These are phyloP conservation scores for Xiphophorus maculatus DNA, from an alignment of 2,113 vertebrate species.

Conservation along the genomic window DNA sequence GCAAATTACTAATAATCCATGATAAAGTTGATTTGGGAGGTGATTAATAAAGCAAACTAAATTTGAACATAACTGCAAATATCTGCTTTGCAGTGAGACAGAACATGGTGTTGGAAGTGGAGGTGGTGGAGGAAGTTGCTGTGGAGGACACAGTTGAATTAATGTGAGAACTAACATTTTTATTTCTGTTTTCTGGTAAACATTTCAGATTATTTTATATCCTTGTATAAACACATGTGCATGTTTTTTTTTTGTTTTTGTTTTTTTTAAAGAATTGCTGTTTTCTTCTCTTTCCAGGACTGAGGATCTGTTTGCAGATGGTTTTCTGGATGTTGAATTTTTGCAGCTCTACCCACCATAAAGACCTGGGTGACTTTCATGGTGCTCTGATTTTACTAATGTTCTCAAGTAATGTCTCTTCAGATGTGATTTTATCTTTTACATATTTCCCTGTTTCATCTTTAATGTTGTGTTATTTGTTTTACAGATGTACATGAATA, in stretches of 20 bases:
- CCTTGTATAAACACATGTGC: not conserved
- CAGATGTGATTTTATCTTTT: not conserved
- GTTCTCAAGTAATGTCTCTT: not conserved
- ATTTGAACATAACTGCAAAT: not conserved
- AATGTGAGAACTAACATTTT: slow-evolving; percentile 36
- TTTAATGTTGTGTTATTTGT: not conserved
- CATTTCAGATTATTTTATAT: too few species aligned
- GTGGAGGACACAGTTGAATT: slow-evolving; percentile 60
- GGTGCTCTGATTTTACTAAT: not conserved
- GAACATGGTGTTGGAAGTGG: slow-evolving; percentile 50
- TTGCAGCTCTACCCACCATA: slow-evolving; percentile 30
- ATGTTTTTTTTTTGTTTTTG: not conserved
- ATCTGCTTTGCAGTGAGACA: slow-evolving; percentile 29
- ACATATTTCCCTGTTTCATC: not conserved
- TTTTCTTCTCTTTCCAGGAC: slow-evolving; percentile 32
- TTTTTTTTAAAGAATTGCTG: not conserved
- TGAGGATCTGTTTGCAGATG: slow-evolving; percentile 36
- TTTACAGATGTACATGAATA: not conserved
- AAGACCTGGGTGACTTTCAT: not conserved
- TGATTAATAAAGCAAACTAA: not conserved
- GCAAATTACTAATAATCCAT: not conserved
- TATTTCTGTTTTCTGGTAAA: too few species aligned
- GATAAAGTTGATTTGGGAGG: not conserved
- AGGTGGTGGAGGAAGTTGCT: slow-evolving; percentile 61
- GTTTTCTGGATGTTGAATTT: slow-evolving; percentile 33